Conservation (phyloP, 1,140 invertebrate species). For the Apocrypta bakeri region DNA sequence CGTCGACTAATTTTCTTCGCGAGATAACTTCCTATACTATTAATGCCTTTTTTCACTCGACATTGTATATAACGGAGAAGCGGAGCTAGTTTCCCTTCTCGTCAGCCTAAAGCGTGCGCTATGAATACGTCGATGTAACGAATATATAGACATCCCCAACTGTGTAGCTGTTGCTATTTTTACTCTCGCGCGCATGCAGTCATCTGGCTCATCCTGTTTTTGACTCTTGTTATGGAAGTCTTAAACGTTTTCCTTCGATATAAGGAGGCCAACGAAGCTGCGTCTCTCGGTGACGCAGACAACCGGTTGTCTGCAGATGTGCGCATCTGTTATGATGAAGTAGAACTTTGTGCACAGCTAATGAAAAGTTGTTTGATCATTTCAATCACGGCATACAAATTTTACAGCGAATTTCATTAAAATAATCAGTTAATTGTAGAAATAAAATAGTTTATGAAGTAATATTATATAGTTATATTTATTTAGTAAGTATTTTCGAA, state of each 20-base stretch:
- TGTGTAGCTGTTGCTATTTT: neutral
- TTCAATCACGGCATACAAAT: no score
- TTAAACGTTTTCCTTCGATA: neutral
- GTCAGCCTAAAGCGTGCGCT: neutral
- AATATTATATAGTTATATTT: no score
- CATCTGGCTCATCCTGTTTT: neutral
- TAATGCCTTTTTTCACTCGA: neutral
- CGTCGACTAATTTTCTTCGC: neutral
- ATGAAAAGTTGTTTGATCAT: no score
- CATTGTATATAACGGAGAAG: conserved; percentile 2
- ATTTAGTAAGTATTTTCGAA: no score
- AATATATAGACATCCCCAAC: neutral
- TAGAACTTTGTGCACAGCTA: no score
- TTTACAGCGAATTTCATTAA: no score
- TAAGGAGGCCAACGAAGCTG: neutral
- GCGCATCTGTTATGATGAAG: neutral
- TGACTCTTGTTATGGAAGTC: neutral
- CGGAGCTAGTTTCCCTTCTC: neutral
- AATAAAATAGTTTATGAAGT: no score
- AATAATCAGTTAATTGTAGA: no score
- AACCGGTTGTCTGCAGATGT: neutral
- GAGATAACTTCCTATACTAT: neutral
- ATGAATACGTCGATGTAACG: conserved; percentile 5
- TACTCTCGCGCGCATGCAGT: neutral
- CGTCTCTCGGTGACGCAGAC: neutral